Evolutionary conservation across 2,888 invertebrate species (phyloP), one percentile per base, ranked within the genome.

Genomic region (Diachrysia chrysitis): DNA sequence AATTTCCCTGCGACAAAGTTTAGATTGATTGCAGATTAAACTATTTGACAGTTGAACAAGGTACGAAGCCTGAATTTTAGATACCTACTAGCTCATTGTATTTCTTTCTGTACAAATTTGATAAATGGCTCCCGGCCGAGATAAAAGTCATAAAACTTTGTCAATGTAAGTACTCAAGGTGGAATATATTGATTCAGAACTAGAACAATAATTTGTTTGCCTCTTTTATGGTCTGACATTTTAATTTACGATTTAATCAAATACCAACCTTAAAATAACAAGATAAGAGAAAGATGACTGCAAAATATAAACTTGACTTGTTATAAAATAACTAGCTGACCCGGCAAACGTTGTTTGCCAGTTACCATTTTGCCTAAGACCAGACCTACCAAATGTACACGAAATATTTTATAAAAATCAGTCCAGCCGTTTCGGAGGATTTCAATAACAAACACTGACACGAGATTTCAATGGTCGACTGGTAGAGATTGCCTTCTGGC

Each of bases 141-240:
- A 83, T 82, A 79, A 83, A 84, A 88, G 76, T 86, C 85, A 56
- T 29, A 71, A 57, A 85, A 85, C 73, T 87, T 80, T 67, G 72
- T 58, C 60, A 66, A 77, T 62, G 56, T n/a, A n/a, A n/a, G n/a
- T 75, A 81, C 75, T 83, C 64, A 65, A 68, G 78, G 70, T 79
- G n/a, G n/a, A n/a, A 67, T 82, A 85, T 84, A 82, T 85, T 86
- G 78, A 81, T 85, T 81, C 69, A 66, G 73, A 82, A 80, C 82
- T 79, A 42, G 46, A 69, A 59, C 59, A 78, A 63, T 67, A 71
- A 73, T 64, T 79, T 73, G 48, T 69, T 56, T 67, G 55, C 61
- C 46, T 54, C 64, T 54, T 54, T 23, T 0, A 16, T 67, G 58
- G 65, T 62, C 55, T 62, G 59, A 57, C 23, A 59, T 70, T 58